phyloP scores from a whole-genome alignment of 2,113 vertebrate genomes.

The Anser cygnoides region DNA sequence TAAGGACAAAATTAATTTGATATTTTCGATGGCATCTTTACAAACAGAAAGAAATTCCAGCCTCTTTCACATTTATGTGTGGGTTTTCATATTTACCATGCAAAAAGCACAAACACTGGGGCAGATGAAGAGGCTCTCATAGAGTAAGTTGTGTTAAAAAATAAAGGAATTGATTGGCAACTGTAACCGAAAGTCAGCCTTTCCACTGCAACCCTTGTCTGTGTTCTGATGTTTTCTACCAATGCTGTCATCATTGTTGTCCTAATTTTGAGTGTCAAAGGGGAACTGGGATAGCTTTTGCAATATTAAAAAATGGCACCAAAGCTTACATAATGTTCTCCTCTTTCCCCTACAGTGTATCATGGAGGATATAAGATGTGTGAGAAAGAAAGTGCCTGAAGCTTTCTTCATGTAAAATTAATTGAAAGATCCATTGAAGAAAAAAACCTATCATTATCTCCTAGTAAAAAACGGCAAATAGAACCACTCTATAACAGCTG shows the following conservation, averaged over 20 bases:
- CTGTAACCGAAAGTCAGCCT: neutral
- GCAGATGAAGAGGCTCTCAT: neutral
- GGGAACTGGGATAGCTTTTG: neutral
- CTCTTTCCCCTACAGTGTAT: neutral
- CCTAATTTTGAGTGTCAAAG: neutral
- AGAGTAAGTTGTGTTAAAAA: neutral
- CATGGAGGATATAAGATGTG: neutral
- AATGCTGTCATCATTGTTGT: neutral
- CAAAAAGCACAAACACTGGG: neutral
- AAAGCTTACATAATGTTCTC: neutral
- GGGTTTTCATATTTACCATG: neutral
- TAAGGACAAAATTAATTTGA: neutral
- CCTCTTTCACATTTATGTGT: neutral
- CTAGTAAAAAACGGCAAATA: neutral
- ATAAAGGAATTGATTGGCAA: neutral
- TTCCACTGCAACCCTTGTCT: neutral
- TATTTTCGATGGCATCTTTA: neutral
- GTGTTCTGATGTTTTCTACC: neutral
- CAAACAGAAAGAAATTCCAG: neutral
- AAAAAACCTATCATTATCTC: neutral
- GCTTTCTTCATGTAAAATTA: slow-evolving; percentile 14
- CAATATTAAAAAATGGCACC: neutral
- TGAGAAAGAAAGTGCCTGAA: slow-evolving; percentile 16
- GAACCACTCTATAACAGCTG: neutral
- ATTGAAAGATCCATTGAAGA: neutral